Base-by-base conservation (phyloP, 1,140 invertebrate genomes). In the Oscheius sp. region DNA sequence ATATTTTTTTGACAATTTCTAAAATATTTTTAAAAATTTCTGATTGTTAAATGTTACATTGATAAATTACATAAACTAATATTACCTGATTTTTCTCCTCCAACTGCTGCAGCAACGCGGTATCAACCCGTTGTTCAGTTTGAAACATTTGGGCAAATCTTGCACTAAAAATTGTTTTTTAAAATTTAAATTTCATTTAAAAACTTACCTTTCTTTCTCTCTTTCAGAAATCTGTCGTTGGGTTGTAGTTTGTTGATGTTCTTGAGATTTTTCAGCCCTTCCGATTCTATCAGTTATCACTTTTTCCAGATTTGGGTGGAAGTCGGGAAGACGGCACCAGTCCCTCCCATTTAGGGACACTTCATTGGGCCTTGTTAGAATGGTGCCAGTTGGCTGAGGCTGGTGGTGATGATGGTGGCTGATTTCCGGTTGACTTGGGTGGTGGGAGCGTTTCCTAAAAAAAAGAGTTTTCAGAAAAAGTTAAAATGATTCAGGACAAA, bases 251-350 rank as follows among this genome's bases (percentile, higher is more conserved):
- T 23, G 7, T 26, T 55, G 7, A 55, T 7, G 15, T 55, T 55
- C 7, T 55, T 26, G 4, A 55, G 38, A 42, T 23, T 13, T 7
- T 20, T 55, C 49, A 13, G 7, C 23, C 23, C 49, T 7, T 4
- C 15, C 4, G 7, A 55, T 7, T 26, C 49, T 55, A 13, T 55
- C 49, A 4, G 15, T 15, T 20, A 55, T 55, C 15, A 55, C 28
- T 26, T 23, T 55, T 23, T 55, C 49, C 49, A 55, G 23, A 55
- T 55, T 55, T 55, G 49, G 49, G 23, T 55, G 49, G 23, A 55
- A 55, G 23, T 55, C 49, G 23, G 49, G 49, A 15, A 55, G 49
- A 7, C 49, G 49, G 23, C 49, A 55, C 49, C 49, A 55, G 49
- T 55, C 49, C 28, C 23, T 55, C 7, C 49, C 49, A 23, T 55